phyloP scores from a whole-genome alignment of 2,888 invertebrate species.

The Lapara coniferarum region DNA sequence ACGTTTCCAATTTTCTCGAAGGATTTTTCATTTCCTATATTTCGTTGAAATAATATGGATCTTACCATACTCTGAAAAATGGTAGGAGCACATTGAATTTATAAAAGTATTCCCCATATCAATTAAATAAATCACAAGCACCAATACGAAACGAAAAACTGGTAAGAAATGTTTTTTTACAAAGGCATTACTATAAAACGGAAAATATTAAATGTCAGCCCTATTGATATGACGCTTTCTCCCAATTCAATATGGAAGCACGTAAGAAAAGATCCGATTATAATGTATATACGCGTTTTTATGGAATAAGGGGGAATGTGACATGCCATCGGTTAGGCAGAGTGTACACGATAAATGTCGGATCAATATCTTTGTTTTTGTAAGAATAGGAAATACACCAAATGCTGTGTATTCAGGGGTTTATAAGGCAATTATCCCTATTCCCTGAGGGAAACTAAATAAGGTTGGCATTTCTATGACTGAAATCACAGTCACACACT shows the following conservation, averaged over 20 bases:
- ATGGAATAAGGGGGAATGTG: conserved; percentile 5
- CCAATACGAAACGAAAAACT: no score
- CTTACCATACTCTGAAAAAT: no score
- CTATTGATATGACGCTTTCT: neutral
- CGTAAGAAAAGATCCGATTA: conserved; percentile 21
- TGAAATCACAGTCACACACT: no score
- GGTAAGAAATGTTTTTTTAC: neutral
- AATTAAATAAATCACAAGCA: no score
- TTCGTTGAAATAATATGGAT: neutral
- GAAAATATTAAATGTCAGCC: neutral
- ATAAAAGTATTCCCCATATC: no score
- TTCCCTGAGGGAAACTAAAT: no score
- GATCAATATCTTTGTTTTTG: neutral
- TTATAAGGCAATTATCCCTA: no score
- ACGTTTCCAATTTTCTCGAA: neutral
- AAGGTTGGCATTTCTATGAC: no score
- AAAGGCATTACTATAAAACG: neutral
- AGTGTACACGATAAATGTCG: neutral
- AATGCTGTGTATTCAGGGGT: no score
- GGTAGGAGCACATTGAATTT: no score
- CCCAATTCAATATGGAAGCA: conserved; percentile 17
- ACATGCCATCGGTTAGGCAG: neutral
- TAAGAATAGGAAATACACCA: neutral
- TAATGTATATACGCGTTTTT: conserved; percentile 5
- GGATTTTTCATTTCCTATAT: neutral